phyloP scores from a whole-genome alignment of 2,113 vertebrate genomes.

The Syrrhaptes paradoxus region DNA sequence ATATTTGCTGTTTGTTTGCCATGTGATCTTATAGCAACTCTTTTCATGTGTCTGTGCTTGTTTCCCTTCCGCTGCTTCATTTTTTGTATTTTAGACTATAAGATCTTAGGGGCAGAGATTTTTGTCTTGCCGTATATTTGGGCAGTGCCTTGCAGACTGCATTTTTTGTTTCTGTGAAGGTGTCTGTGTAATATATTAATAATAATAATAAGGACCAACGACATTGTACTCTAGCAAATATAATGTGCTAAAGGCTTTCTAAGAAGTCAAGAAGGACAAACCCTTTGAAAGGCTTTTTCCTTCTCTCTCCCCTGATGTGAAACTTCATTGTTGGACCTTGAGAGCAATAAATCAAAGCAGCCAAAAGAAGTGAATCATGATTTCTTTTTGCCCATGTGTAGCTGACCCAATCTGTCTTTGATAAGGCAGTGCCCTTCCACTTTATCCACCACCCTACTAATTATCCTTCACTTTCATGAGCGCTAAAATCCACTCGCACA shows the following conservation, averaged over 20 bases:
- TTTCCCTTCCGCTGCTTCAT: background rate
- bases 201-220: background rate
- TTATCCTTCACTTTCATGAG: constrained; percentile 51
- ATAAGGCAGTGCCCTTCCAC: constrained; percentile 26
- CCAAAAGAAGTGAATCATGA: background rate
- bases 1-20: background rate
- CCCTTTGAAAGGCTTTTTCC: constrained; percentile 29
- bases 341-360: constrained; percentile 53
- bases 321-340: constrained; percentile 35
- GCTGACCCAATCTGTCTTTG: constrained; percentile 40
- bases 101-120: background rate
- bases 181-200: background rate
- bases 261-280: background rate
- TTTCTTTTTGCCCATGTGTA: constrained; percentile 1
- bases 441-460: constrained; percentile 31
- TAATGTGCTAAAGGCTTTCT: constrained; percentile 12
- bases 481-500: constrained; percentile 7
- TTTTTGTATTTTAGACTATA: background rate
- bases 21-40: background rate
- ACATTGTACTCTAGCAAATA: background rate
- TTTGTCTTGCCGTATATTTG: background rate
- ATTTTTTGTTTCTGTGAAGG: background rate
- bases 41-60: background rate
- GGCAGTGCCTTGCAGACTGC: background rate
- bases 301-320: constrained; percentile 30